phyloP scores from a whole-genome alignment of 2,113 vertebrate genomes.

The Struthidea cinerea region DNA sequence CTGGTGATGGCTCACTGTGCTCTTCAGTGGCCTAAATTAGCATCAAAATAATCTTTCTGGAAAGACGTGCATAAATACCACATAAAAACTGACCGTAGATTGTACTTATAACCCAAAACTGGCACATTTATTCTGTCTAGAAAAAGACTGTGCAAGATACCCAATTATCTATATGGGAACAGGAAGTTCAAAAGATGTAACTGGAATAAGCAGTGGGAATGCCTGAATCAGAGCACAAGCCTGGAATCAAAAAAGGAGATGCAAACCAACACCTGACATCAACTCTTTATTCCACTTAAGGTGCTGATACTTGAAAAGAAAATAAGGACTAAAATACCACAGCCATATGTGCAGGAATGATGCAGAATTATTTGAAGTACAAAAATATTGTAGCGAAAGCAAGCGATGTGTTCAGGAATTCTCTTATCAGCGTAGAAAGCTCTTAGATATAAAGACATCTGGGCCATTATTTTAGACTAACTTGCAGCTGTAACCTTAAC shows the following conservation, averaged over 20 bases:
- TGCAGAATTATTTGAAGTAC: neutral
- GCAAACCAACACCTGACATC: neutral
- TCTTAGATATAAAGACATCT: neutral
- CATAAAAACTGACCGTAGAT: neutral
- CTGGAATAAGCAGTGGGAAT: slow-evolving; percentile 23
- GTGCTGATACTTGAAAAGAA: slow-evolving; percentile 9
- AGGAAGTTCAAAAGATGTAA: slow-evolving; percentile 17
- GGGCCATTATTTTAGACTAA: neutral
- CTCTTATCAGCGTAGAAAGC: neutral
- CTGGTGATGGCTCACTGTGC: neutral
- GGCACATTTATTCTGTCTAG: neutral
- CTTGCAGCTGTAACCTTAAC: neutral
- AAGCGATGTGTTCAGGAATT: neutral
- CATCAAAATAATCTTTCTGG: neutral
- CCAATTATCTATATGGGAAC: neutral
- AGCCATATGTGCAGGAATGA: neutral
- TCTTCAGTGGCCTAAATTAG: neutral
- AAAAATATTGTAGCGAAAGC: neutral
- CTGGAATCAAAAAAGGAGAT: neutral
- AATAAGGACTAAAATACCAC: neutral
- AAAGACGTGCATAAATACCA: neutral
- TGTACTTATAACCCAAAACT: neutral
- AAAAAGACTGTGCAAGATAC: neutral
- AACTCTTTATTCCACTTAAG: neutral
- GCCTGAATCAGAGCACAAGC: neutral